Base-by-base conservation (phyloP, 2,888 invertebrate species). In the Polymixis lichenea region DNA sequence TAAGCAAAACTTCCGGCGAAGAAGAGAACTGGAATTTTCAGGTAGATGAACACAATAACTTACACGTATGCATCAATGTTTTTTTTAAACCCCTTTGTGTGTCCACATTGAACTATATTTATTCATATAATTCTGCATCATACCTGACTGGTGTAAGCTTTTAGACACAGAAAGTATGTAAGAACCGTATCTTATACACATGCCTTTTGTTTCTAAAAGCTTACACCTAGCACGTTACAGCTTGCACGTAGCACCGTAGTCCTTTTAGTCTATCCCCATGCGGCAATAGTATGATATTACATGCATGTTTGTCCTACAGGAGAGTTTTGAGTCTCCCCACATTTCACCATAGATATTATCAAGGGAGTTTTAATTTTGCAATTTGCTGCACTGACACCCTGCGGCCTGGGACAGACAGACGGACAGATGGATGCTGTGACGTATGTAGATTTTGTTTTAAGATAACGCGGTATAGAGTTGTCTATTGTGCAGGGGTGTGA, bases 291-390 rank as follows among this genome's bases (percentile, higher is more conserved):
- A 72, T 77, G 67, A 72, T 74, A 77, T 86, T 74, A 77, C 78
- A n/a, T n/a, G 73, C 55, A 60, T 69, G 58, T 69, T 82, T 65
- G 86, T n/a, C 28, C 46, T 66, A 67, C 49, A 65, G 64, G 22
- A 81, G 46, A 75, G 53, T 58, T 73, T 67, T 17, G 56, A 86
- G 46, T 82, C 75, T 55, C 78, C 83, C 77, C 67, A 78, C 67
- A 75, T 62, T 83, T 86, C 80, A 79, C 76, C 80, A 77, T 78
- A 67, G 92, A 91, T 94, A 92, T 90, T 93, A 92, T 93, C 95
- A 91, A 89, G 95, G 95, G 95, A 94, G 90, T 95, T 95, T 95
- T 95, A 94, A 95, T 95, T 95, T 95, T 90, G 93, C 95, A 95
- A 95, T 95, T 95, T 95, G 95, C 94, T 91, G 88, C 87, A 82